Base-by-base conservation (phyloP, 2,113 vertebrate genomes). In the Rutilus rutilus region DNA sequence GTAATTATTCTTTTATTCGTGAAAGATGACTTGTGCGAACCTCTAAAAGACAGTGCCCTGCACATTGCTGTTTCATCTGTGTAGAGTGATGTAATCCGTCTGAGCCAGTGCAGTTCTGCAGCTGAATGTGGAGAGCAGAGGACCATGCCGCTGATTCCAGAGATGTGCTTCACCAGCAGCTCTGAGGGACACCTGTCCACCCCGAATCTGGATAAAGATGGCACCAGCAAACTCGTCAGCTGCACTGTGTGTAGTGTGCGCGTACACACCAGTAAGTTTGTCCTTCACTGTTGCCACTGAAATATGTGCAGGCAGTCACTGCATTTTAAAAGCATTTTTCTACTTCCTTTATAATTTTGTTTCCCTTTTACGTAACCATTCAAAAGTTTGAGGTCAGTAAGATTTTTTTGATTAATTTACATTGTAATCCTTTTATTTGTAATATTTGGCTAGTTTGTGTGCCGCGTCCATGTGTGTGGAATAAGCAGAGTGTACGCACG, bases 121-220 rank as follows among this genome's bases (percentile, higher is more conserved):
- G 57, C 92, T 50, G 50, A 84, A 69, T 7, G 83, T 82, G 27
- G 90, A 90, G 10, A 71, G 47, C 95, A 96, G 83, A 95, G 96
- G 95, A 97, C 96, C 82, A 97, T 95, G 90, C 98, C 98, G 0
- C 92, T 99, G 78, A 98, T 99, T 91, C 98, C 98, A 25, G 98
- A 99, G 92, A 98, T 99, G 98, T 99, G 98, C 86, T 99, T 99
- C 90, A 96, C 96, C 39, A 95, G 93, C 88, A 96, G 92, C 92
- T 96, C 93, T 0, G 96, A 98, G 87, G 96, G 97, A 82, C 97
- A 95, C 86, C 96, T 97, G 64, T 97, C 96, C n/a, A 97, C 96
- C 15, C 96, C 97, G 0, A 94, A 96, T 76, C 90, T 98, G 15
- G 95, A 97, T 59, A 95, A 97, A 86, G 97, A 99, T 12, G 98